A percentile compares a stretch with the other conserved stretches of the same genome.
These are phyloP conservation scores for Labia minor DNA, from an alignment of 2,888 invertebrate species.

Conservation along the genomic window DNA sequence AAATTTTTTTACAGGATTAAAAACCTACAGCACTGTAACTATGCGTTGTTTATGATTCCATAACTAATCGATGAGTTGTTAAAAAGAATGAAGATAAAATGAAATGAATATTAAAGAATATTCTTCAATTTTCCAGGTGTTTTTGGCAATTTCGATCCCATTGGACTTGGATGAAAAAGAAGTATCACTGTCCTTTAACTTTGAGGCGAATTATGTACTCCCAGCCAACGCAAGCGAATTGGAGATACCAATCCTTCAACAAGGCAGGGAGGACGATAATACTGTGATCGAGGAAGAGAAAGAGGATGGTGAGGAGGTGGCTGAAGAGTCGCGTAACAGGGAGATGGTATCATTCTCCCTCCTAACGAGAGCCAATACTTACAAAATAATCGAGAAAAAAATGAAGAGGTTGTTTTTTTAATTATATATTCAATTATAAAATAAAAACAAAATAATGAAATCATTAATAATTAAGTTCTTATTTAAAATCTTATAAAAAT, in stretches of 20 bases:
- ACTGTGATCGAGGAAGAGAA: background rate
- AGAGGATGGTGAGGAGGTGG: slow-evolving; percentile 20
- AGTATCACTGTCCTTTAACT: slow-evolving; percentile 62
- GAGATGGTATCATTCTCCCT: slow-evolving; percentile 39
- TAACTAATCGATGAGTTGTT: too few relatives aligned
- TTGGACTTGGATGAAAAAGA: slow-evolving; percentile 55
- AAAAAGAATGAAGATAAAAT: too few relatives aligned
- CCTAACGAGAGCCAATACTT: slow-evolving; percentile 45
- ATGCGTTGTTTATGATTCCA: too few relatives aligned
- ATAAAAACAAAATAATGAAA: too few relatives aligned
- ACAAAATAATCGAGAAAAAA: slow-evolving; percentile 44
- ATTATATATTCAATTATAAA: background rate
- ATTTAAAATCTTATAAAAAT: too few relatives aligned
- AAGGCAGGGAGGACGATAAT: background rate
- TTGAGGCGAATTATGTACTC: slow-evolving; percentile 55
- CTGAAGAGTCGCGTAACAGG: slow-evolving; percentile 27
- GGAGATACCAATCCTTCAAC: background rate
- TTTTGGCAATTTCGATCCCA: slow-evolving; percentile 58
- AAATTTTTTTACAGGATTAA: too few relatives aligned
- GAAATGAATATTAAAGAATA: too few relatives aligned
- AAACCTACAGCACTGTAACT: too few relatives aligned
- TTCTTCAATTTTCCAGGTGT: slow-evolving; percentile 48
- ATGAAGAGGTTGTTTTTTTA: slow-evolving; percentile 41
- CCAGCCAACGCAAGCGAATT: slow-evolving; percentile 43
- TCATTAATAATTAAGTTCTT: too few relatives aligned